These are phyloP conservation scores for Orycteropus afer DNA, from an alignment of 2,113 vertebrate species.

Conservation along the genomic window DNA sequence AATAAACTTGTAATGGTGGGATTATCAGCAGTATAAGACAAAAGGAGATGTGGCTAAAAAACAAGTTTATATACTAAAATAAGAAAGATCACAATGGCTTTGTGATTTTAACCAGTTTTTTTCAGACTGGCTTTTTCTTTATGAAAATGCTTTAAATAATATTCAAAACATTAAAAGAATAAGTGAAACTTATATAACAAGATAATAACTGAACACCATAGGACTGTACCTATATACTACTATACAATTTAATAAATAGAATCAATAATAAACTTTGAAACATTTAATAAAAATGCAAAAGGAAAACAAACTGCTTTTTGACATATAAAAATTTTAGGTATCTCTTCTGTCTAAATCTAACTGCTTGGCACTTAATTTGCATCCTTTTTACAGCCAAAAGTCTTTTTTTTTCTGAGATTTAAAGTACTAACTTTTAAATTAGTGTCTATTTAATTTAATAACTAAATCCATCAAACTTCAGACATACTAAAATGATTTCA, in stretches of 20 bases:
- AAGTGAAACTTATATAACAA: background rate
- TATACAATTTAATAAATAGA: background rate
- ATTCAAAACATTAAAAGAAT: background rate
- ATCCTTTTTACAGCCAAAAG: background rate
- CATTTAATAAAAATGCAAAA: conserved; percentile 14
- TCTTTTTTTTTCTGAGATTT: conserved; percentile 25
- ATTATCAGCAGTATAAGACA: background rate
- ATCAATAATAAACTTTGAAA: background rate
- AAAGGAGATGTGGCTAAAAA: background rate
- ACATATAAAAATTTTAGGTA: background rate
- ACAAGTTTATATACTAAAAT: background rate
- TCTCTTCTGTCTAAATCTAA: conserved; percentile 10
- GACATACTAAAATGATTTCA: background rate
- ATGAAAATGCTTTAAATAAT: conserved; percentile 1
- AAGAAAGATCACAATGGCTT: background rate
- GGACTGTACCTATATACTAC: background rate
- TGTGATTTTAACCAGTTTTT: background rate
- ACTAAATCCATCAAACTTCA: background rate
- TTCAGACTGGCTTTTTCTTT: background rate
- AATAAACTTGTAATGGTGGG: background rate
- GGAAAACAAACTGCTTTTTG: background rate
- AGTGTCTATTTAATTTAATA: conserved; percentile 65
- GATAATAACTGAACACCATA: background rate
- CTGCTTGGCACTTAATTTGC: background rate
- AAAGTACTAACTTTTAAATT: conserved; percentile 57